Evolutionary conservation across 1,140 invertebrate genomes (phyloP).

Genomic region (Eumaeus atala): DNA sequence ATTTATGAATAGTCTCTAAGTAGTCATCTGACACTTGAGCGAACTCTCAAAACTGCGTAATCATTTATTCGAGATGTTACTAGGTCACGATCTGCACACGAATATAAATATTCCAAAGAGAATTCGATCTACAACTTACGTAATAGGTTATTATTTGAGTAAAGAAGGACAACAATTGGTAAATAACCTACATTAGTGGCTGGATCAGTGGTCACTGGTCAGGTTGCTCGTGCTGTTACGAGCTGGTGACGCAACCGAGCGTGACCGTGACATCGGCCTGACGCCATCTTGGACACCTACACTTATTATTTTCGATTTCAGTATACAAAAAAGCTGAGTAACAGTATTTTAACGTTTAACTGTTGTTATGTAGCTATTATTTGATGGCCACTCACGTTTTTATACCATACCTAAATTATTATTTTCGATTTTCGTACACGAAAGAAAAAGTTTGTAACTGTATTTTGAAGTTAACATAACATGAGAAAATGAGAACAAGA

Average conservation of each 20-base stretch:
- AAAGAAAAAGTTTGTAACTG: no score
- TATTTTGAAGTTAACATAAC: no score
- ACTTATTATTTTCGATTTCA: constrained; percentile 22
- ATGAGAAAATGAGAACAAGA: no score
- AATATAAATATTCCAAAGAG: no score
- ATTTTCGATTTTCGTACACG: constrained; percentile 19
- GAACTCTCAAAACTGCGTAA: no score
- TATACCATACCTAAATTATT: constrained; percentile 19
- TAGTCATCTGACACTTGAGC: no score
- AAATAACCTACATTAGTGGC: constrained; percentile 20
- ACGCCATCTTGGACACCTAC: constrained; percentile 27
- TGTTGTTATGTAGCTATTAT: no score
- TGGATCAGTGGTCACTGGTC: constrained; percentile 20
- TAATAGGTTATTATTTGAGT: not conserved
- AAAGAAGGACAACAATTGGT: constrained; percentile 6
- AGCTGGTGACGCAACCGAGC: constrained; percentile 29
- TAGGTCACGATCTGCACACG: no score
- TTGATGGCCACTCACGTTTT: no score
- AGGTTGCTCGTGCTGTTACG: not conserved
- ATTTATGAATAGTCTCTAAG: no score
- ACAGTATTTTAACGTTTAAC: no score
- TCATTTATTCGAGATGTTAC: no score
- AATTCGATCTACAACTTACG: not conserved
- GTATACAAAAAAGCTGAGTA: not conserved
- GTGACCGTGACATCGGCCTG: constrained; percentile 35